phyloP scores from a whole-genome alignment of 2,888 invertebrate genomes.

The Agrypnus murinus region DNA sequence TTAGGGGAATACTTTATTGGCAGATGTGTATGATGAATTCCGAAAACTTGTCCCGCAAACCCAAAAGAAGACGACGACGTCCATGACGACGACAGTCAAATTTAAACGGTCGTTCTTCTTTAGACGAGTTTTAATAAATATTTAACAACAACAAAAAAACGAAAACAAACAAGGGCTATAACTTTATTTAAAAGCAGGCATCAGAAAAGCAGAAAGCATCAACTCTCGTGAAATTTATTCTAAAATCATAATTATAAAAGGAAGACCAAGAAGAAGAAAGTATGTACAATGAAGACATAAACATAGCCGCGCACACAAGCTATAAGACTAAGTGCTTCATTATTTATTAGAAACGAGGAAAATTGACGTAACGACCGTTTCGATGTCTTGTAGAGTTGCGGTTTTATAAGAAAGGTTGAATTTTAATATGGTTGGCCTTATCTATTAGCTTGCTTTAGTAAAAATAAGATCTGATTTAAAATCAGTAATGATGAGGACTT shows the following conservation, averaged over 20 bases:
- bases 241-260: constrained; percentile 24
- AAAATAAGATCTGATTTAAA: too few species aligned
- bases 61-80: too few species aligned
- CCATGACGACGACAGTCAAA: constrained; percentile 34
- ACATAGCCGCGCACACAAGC: constrained; percentile 8
- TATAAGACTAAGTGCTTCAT: constrained; percentile 12
- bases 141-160: constrained; percentile 45
- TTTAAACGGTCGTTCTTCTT: constrained; percentile 40
- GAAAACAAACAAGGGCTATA: constrained; percentile 53
- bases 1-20: constrained; percentile 61
- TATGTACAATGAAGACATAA: constrained; percentile 41
- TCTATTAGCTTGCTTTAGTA: too few species aligned
- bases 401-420: background rate
- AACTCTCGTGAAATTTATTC: constrained; percentile 18
- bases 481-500: too few species aligned
- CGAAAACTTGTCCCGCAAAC: constrained; percentile 41
- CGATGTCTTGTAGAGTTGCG: background rate
- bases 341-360: constrained; percentile 26
- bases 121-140: constrained; percentile 44
- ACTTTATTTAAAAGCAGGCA: constrained; percentile 50
- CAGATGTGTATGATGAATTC: constrained; percentile 57
- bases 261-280: constrained; percentile 11
- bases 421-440: background rate
- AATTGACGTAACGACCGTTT: constrained; percentile 30
- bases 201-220: constrained; percentile 34